phyloP scores from a whole-genome alignment of 1,140 invertebrate genomes.

The Dryas iulia region DNA sequence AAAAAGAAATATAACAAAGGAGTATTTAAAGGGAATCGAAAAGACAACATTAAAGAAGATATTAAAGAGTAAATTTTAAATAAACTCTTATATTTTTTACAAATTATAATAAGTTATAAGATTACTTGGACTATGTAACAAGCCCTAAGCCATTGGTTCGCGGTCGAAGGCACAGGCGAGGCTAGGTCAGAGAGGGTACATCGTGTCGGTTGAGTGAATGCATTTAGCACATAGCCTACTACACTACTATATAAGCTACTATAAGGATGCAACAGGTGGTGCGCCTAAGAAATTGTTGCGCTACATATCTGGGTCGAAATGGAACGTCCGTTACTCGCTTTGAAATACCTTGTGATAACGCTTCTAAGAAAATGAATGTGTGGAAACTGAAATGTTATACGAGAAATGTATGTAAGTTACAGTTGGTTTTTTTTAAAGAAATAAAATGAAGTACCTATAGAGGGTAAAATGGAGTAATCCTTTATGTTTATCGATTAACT shows the following conservation, averaged over 20 bases:
- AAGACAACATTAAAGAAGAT: too few relatives aligned
- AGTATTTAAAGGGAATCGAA: too few relatives aligned
- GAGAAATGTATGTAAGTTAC: too few relatives aligned
- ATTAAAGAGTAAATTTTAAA: too few relatives aligned
- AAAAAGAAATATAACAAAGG: too few relatives aligned
- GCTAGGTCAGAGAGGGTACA: constrained; percentile 23
- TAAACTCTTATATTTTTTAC: background rate
- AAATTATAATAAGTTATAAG: background rate
- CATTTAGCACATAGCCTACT: constrained; percentile 12
- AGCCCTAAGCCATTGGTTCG: constrained; percentile 11
- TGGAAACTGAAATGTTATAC: too few relatives aligned
- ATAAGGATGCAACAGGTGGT: constrained; percentile 18
- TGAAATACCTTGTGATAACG: background rate
- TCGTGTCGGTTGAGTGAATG: constrained; percentile 25
- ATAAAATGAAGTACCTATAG: too few relatives aligned
- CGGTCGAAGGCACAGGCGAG: constrained; percentile 20
- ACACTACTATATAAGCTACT: constrained; percentile 9
- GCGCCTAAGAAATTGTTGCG: constrained; percentile 23
- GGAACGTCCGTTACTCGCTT: background rate
- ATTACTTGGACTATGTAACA: constrained; percentile 6
- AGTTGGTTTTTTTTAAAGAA: too few relatives aligned
- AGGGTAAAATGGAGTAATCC: too few relatives aligned
- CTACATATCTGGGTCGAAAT: constrained; percentile 5
- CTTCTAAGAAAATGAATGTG: background rate
- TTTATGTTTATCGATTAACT: too few relatives aligned